A percentile compares a stretch with the other conserved stretches of the same genome.
Conservation (phyloP, 2,113 vertebrate species). For the Tragelaphus buxtoni region DNA sequence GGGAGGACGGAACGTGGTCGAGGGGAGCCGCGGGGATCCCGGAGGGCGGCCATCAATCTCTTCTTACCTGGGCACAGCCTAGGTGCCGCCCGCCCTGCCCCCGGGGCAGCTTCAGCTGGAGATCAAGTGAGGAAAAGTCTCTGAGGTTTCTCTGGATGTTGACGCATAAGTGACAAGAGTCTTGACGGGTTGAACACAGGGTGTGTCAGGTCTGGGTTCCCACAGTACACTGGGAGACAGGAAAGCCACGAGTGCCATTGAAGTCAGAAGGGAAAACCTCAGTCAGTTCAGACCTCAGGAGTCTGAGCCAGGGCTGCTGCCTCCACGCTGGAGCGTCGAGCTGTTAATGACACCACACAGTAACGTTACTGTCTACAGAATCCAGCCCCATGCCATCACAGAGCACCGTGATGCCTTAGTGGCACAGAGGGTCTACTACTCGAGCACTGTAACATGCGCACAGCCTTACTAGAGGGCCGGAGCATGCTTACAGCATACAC, state of each 20-base stretch:
- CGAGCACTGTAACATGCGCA: fast-evolving
- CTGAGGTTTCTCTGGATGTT: background rate
- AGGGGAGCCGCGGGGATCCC: background rate
- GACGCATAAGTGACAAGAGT: background rate
- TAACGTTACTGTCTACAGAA: too few relatives aligned
- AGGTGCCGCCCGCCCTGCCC: background rate
- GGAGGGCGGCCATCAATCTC: background rate
- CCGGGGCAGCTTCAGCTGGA: background rate
- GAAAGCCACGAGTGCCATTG: too few relatives aligned
- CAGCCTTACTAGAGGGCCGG: fast-evolving
- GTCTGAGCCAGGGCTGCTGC: background rate
- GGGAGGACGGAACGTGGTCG: background rate
- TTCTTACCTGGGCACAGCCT: background rate
- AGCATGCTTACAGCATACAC: fast-evolving
- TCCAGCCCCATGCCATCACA: background rate
- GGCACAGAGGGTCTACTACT: fast-evolving
- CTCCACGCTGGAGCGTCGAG: background rate
- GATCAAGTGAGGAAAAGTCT: background rate
- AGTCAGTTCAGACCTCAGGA: background rate
- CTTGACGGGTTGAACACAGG: fast-evolving
- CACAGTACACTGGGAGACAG: background rate
- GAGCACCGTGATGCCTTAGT: fast-evolving
- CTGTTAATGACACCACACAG: background rate
- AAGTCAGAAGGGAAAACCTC: background rate
- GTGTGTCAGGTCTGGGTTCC: too few relatives aligned